Evolutionary conservation across 2,113 vertebrate species (phyloP).

Genomic region (Nycticebus coucang): DNA sequence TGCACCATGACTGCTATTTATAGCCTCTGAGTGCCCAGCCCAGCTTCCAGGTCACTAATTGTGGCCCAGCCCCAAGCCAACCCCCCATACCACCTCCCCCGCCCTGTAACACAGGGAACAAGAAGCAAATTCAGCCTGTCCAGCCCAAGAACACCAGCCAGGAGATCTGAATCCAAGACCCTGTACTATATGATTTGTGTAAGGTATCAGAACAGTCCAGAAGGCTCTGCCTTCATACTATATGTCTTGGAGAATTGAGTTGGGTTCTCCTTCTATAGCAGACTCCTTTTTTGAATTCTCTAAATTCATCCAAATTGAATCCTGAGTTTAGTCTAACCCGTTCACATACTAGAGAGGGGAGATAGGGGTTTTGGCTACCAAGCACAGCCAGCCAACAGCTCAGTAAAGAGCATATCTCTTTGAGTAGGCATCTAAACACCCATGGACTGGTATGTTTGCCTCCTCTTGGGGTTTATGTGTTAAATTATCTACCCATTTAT

Average conservation of each 20-base stretch:
- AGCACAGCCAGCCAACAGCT: neutral
- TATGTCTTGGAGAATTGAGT: neutral
- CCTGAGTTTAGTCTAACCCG: neutral
- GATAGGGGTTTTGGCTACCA: neutral
- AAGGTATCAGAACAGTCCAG: neutral
- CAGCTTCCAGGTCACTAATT: conserved; percentile 79
- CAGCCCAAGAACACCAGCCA: conserved; percentile 34
- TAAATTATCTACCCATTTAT: neutral
- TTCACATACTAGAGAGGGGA: neutral
- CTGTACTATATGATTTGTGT: neutral
- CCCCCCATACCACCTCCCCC: conserved; percentile 65
- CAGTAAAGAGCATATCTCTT: neutral
- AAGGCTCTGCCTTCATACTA: neutral
- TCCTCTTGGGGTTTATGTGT: neutral
- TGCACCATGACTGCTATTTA: conserved; percentile 82
- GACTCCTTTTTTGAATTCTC: neutral
- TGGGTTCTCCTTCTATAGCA: neutral
- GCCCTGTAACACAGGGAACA: conserved; percentile 63
- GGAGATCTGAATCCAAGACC: conserved; percentile 71
- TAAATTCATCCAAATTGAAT: conserved; percentile 15
- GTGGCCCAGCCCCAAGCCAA: conserved; percentile 79
- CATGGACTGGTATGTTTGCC: neutral
- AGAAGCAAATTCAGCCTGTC: conserved; percentile 63
- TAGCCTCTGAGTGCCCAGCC: conserved; percentile 84
- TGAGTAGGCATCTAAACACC: neutral